Base-by-base conservation (phyloP, 2,113 vertebrate genomes). In the Boleophthalmus pectinirostris region DNA sequence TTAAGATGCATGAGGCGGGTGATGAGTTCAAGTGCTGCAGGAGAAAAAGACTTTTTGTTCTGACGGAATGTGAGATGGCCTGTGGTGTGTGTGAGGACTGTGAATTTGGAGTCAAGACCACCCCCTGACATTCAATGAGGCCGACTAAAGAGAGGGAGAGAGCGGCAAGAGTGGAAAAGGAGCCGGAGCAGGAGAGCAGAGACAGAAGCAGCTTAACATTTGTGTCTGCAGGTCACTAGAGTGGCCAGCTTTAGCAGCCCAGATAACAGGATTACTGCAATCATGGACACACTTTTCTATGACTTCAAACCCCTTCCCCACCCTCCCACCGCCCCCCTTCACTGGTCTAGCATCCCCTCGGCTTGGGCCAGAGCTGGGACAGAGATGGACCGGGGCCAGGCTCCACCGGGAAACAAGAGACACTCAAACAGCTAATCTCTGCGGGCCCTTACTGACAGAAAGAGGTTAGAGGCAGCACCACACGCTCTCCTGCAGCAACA, bases 221-320 rank as follows among this genome's bases (percentile, higher is more conserved):
- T 84, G 83, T 91, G 91, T 93, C 92, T 93, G 85, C 82, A 87
- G 92, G 93, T 94, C 92, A 92, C 90, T 75, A 78, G 87, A 90
- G 90, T 90, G 92, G 85, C 84, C 89, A 88, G 93, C 92, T 93
- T 93, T 91, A 92, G 92, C 85, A 89, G 79, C 84, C 89, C 80
- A 91, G 92, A 93, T 94, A 94, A 94, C 92, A 78, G 94, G 93
- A 94, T 94, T 94, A 94, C 82, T 61, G 90, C 89, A 90, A 91
- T 91, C 89, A 89, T 68, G 80, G 91, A 85, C 82, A 86, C 80
- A 87, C 84, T 90, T 90, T 89, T 87, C 75, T 76, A 87, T 84
- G 83, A 88, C 82, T 85, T 85, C 82, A 85, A 76, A 79, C 81
- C 70, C 75, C 73, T 81, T 74, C 82, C 73, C 82, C 72, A 69